Evolutionary conservation across 2,888 invertebrate species (phyloP).

Genomic region (Abscondita cerata): DNA sequence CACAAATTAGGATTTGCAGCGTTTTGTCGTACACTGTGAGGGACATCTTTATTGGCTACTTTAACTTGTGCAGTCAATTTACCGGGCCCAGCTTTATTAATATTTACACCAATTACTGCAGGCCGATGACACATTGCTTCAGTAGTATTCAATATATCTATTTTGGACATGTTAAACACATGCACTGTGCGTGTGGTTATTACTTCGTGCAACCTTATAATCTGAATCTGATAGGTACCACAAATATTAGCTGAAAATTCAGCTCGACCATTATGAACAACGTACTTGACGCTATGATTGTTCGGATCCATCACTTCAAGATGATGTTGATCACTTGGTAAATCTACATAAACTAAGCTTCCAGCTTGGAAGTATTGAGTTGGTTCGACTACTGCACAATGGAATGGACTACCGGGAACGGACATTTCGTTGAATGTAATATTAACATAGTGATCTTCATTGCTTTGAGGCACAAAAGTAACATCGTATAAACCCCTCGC

Average conservation of each 20-base stretch:
- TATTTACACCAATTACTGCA: conserved; percentile 74
- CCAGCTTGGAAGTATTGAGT: conserved; percentile 78
- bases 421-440: conserved; percentile 94
- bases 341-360: conserved; percentile 66
- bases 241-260: conserved; percentile 66
- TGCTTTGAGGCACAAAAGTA: conserved; percentile 89
- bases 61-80: conserved; percentile 81
- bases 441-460: conserved; percentile 88
- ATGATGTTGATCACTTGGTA: conserved; percentile 68
- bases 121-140: conserved; percentile 84
- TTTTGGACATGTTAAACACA: conserved; percentile 74
- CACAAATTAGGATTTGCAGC: conserved; percentile 75
- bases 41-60: conserved; percentile 82
- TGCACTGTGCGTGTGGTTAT: conserved; percentile 62
- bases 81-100: conserved; percentile 78
- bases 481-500: conserved; percentile 92
- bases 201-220: conserved; percentile 49
- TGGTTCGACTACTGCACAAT: conserved; percentile 72
- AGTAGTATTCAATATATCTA: conserved; percentile 55
- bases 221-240: conserved; percentile 57
- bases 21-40: conserved; percentile 79
- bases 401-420: conserved; percentile 90
- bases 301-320: conserved; percentile 72
- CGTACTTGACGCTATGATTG: conserved; percentile 61
- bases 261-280: conserved; percentile 54